Evolutionary conservation across 2,888 invertebrate genomes (phyloP).

Genomic region (Caenorhabditis plicata): DNA sequence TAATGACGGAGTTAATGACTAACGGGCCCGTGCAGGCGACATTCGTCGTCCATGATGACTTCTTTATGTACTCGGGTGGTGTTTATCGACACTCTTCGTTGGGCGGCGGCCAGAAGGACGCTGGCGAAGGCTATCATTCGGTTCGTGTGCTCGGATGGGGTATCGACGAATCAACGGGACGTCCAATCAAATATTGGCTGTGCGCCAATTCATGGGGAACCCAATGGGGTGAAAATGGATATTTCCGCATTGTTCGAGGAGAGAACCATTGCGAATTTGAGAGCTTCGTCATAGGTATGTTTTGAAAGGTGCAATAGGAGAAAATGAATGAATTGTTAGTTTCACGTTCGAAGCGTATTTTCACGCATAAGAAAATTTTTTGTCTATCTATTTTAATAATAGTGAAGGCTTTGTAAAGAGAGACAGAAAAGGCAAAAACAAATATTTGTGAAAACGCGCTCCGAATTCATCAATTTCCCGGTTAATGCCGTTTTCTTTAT

Average conservation of each 20-base stretch:
- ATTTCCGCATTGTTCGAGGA: slow-evolving; percentile 83
- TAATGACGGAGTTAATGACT: slow-evolving; percentile 85
- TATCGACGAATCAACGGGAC: slow-evolving; percentile 72
- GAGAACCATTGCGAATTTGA: slow-evolving; percentile 86
- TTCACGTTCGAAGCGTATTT: too few species aligned
- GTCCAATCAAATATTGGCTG: slow-evolving; percentile 80
- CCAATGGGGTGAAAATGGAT: slow-evolving; percentile 88
- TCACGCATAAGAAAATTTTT: too few species aligned
- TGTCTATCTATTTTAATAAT: too few species aligned
- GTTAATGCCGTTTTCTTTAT: too few species aligned
- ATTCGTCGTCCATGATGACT: slow-evolving; percentile 86
- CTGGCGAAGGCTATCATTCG: slow-evolving; percentile 76
- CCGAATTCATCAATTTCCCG: too few species aligned
- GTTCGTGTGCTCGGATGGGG: slow-evolving; percentile 86
- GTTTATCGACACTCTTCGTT: slow-evolving; percentile 74
- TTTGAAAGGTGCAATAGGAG: not conserved
- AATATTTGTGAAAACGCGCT: too few species aligned
- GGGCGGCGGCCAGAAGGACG: slow-evolving; percentile 42
- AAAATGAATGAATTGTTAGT: too few species aligned
- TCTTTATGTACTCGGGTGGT: slow-evolving; percentile 82
- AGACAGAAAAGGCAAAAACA: too few species aligned
- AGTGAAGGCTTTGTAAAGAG: too few species aligned
- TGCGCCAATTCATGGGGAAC: slow-evolving; percentile 91
- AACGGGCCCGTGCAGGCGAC: slow-evolving; percentile 89
- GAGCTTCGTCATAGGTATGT: slow-evolving; percentile 77